Evolutionary conservation across 64 coral and sea anemone genomes (phyloP), one percentile per base, ranked within the genome.

Genomic region (Stylophora pistillata): DNA sequence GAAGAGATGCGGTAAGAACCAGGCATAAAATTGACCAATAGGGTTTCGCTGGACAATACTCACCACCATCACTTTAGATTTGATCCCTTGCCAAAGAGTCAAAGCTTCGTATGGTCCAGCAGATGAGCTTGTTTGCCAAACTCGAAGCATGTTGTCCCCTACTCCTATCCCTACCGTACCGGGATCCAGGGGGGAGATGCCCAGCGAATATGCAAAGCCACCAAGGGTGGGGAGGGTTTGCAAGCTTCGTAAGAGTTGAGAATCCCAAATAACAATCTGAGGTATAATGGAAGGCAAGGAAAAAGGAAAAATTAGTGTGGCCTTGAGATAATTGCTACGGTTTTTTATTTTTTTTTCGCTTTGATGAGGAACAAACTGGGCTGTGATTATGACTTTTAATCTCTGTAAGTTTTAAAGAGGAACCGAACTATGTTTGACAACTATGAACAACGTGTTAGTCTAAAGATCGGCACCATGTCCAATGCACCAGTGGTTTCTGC

Each of bases 41-140:
- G 31, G 1, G 26, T 53, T 20, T 75, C 13, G 21, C 14, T 89
- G 16, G 26, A 58, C 13, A n/a, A 76, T 79, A 79, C 88, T 88
- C 81, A 99, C 97, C 97, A 95, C 89, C 90, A 95, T 95, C 2
- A 99, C 90, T 87, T 99, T 99, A 16, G 87, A 69, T 59, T 87
- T 92, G 71, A 99, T 95, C 79, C 93, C 93, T 83, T 95, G 97
- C 97, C 97, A 99, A n/a, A 99, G 81, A 63, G 81, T 92, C 54
- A 88, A 31, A 12, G 93, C 27, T 86, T 90, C 90, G 88, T 90
- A 99, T 5, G 87, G 74, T 1, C 80, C 58, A 26, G 20, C 29
- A 15, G 74, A 61, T 27, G 89, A 73, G 11, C 79, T 55, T 53
- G 93, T 88, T 58, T 93, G 78, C 97, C 97, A 99, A 54, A 99